A percentile compares a stretch with the other conserved stretches of the same genome.
phyloP scores from a whole-genome alignment of 2,888 invertebrate species.

The Notodromas monacha region DNA sequence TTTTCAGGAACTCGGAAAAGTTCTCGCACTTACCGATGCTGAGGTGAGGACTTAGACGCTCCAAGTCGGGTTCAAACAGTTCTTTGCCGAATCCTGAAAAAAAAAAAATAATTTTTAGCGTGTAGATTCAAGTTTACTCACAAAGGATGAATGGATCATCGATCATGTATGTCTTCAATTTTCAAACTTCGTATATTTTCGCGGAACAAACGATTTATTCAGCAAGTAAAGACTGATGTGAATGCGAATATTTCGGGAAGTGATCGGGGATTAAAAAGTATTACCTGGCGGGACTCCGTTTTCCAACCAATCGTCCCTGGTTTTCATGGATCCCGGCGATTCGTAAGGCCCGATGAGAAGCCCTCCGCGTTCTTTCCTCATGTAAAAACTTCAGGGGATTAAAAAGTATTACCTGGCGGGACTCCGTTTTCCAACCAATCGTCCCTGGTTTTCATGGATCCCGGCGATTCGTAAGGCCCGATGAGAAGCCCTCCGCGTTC shows the following conservation, averaged over 20 bases:
- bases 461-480: slow-evolving; percentile 17
- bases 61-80: slow-evolving; percentile 15
- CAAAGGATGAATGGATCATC: too few species aligned
- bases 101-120: too few species aligned
- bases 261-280: too few species aligned
- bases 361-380: slow-evolving; percentile 15
- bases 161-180: too few species aligned
- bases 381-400: slow-evolving; percentile 18
- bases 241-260: too few species aligned
- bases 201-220: too few species aligned
- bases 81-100: slow-evolving; percentile 17
- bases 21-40: too few species aligned
- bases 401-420: slow-evolving; percentile 15
- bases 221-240: too few species aligned
- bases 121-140: too few species aligned
- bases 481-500: slow-evolving; percentile 16
- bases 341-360: slow-evolving; percentile 19
- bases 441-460: slow-evolving; percentile 15
- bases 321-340: slow-evolving; percentile 14
- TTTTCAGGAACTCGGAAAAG: too few species aligned
- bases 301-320: slow-evolving; percentile 16
- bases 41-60: slow-evolving; percentile 14
- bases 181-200: too few species aligned
- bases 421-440: slow-evolving; percentile 17
- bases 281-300: slow-evolving; percentile 16